These are phyloP conservation scores for Branchellion lobata DNA, from an alignment of 2,888 invertebrate species.

Conservation along the genomic window DNA sequence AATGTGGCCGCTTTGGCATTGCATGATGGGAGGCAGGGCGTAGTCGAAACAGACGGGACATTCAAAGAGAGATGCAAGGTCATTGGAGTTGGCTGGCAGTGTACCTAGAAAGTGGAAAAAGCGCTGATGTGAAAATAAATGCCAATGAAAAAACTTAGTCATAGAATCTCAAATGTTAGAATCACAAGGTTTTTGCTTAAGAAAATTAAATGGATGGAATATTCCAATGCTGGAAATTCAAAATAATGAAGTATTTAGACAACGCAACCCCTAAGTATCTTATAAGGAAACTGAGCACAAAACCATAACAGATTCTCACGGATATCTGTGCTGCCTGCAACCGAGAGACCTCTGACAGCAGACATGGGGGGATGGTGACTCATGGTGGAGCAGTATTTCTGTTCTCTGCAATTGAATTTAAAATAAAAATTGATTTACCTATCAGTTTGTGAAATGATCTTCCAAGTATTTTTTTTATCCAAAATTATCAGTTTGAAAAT, in stretches of 20 bases:
- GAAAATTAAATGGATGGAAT: neutral
- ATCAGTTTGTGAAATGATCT: too few species aligned
- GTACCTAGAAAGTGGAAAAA: conserved; percentile 25
- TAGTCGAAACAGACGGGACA: conserved; percentile 93
- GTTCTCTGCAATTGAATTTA: too few species aligned
- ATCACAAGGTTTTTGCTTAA: neutral
- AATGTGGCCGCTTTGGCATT: conserved; percentile 96
- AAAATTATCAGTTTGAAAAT: too few species aligned
- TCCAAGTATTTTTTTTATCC: too few species aligned
- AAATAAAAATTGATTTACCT: too few species aligned
- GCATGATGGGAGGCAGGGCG: conserved; percentile 95
- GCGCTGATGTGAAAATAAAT: neutral
- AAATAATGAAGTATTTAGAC: too few species aligned
- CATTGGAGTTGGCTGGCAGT: conserved; percentile 49
- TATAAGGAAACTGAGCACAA: too few species aligned
- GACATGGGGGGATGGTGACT: conserved; percentile 41
- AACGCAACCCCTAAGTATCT: too few species aligned
- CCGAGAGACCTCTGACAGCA: conserved; percentile 33
- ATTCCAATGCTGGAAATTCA: neutral
- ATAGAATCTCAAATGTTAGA: neutral
- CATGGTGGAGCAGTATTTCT: neutral
- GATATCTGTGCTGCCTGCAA: conserved; percentile 14
- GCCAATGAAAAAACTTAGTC: neutral
- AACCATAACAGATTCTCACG: neutral
- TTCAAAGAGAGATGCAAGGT: conserved; percentile 64